Base-by-base conservation (phyloP, 1,140 invertebrate species). In the Druon quercuslanigerum region DNA sequence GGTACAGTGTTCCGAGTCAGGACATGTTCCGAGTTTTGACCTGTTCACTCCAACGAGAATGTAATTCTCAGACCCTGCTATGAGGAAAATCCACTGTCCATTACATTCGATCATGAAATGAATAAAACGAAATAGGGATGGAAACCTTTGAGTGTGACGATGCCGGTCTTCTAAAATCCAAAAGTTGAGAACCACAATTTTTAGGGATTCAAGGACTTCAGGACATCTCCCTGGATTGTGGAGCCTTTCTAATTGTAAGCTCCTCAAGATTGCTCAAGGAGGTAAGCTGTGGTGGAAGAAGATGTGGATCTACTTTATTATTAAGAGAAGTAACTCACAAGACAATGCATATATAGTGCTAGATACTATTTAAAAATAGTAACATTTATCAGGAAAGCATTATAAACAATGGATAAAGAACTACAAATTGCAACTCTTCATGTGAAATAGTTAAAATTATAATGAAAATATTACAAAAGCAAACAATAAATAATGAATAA, bases 21-120 rank as follows among this genome's bases (percentile, higher is more conserved):
- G 25, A 66, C 60, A 20, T 66, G 33, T 16, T 66, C 20, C 25
- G 54, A 56, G 19, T 56, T 56, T 7, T 56, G 25, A 66, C 60
- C 60, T 66, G 33, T 12, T 66, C 25, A 60, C 13, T n/a, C 6
- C 12, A 52, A n/a, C 13, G 51, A 52, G 12, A 52, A 17, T 54
- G 19, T 19, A 54, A 9, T 54, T 54, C 52, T 54, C 17, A 54
- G 52, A 54, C 6, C 17, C 16, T 17, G n/a, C 6, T 54, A 19
- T 19, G 17, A 54, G 8, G 6, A 17, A 19, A 54, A 19, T 54
- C 52, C 17, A 8, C 52, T 16, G 17, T 52, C 40, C 11, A 17
- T 54, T 54, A 19, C 19, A 0, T 19, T 17, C 14, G 52, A 54
- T 11, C n/a, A 9, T 54, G n/a, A 54, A 6, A 54, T 54, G 52